phyloP scores from a whole-genome alignment of 2,113 vertebrate species.

The Suncus etruscus region DNA sequence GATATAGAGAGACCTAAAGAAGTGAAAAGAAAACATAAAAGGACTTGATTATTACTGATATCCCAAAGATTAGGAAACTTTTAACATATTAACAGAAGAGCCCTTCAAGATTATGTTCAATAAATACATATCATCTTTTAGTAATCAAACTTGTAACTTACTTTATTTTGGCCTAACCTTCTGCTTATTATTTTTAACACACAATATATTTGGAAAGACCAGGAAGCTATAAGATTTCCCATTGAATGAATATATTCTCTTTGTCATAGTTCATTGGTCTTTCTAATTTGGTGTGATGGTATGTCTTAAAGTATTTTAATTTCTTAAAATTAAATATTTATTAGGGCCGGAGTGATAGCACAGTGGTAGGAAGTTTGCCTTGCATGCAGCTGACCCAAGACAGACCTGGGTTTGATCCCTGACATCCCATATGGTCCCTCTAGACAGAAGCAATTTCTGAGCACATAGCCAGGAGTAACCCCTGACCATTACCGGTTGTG shows the following conservation, averaged over 20 bases:
- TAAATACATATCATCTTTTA: slow-evolving; percentile 7
- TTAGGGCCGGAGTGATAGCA: too few species aligned
- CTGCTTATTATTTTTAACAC: not conserved
- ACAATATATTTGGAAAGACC: not conserved
- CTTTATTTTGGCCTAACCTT: slow-evolving; percentile 8
- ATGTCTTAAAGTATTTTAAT: not conserved
- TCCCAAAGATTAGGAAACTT: not conserved
- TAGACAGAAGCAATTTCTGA: too few species aligned
- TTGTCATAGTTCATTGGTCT: not conserved
- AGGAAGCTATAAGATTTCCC: not conserved
- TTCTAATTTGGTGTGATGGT: not conserved
- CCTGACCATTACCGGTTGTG: too few species aligned
- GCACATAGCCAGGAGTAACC: too few species aligned
- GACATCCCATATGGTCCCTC: too few species aligned
- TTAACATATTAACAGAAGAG: not conserved
- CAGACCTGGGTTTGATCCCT: too few species aligned
- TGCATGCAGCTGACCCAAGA: too few species aligned
- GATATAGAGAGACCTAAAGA: slow-evolving; percentile 92
- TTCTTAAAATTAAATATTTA: too few species aligned
- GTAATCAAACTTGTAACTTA: slow-evolving; percentile 12
- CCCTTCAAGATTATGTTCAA: not conserved
- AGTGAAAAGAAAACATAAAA: not conserved
- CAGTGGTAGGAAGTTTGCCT: too few species aligned
- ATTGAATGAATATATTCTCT: not conserved
- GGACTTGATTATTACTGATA: not conserved